A percentile compares a stretch with the other conserved stretches of the same genome.
These are phyloP conservation scores for Scophthalmus maximus DNA, from an alignment of 2,113 vertebrate species.

Conservation along the genomic window DNA sequence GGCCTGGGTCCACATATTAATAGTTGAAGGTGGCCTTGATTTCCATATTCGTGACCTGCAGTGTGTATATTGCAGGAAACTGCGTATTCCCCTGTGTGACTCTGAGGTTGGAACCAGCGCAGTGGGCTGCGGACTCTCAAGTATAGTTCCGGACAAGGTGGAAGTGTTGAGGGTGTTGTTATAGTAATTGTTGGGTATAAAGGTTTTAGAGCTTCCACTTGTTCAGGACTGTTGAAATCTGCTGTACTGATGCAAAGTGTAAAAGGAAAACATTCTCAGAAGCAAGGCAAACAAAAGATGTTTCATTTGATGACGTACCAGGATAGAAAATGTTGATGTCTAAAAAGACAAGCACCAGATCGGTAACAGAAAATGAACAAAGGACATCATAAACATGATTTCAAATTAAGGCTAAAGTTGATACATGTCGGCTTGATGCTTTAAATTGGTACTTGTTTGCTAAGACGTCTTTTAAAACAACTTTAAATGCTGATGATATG, in stretches of 20 bases:
- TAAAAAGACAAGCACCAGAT: background rate
- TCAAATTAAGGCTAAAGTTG: background rate
- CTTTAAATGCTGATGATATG: background rate
- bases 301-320: no score
- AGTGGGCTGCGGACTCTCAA: constrained; percentile 31
- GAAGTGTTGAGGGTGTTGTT: constrained; percentile 42
- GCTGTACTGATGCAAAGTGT: background rate
- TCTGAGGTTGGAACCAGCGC: constrained; percentile 12
- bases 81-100: constrained; percentile 19
- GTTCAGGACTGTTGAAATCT: constrained; percentile 1
- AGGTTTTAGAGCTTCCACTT: constrained; percentile 25
- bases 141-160: constrained; percentile 34
- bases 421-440: background rate
- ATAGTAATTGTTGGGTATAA: constrained; percentile 19
- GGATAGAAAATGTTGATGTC: no score
- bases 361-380: no score
- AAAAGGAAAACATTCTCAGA: background rate
- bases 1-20: background rate
- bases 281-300: no score
- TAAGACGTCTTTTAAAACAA: background rate
- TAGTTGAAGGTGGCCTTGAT: constrained; percentile 24
- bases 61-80: constrained; percentile 28
- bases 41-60: constrained; percentile 37
- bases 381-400: no score
- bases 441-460: background rate